A percentile compares a stretch with the other conserved stretches of the same genome.
Evolutionary conservation across 2,113 vertebrate species (phyloP).

Genomic region (Dromas ardeola): DNA sequence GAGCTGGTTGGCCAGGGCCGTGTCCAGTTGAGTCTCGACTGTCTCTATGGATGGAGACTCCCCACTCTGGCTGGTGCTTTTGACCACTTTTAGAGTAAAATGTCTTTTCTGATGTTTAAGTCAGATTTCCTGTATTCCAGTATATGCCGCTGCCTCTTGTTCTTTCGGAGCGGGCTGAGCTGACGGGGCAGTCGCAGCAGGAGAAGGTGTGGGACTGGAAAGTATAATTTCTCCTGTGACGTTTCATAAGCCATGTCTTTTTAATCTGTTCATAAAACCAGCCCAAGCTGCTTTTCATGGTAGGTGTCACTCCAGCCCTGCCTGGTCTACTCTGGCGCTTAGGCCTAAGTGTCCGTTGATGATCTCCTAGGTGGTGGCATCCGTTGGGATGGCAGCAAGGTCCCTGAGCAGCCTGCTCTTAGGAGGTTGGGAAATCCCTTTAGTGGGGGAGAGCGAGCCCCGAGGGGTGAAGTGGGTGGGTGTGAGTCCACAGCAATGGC

Average conservation of each 20-base stretch:
- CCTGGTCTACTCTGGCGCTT: accelerated
- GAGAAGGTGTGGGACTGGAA: background rate
- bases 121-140: accelerated
- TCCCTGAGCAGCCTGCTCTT: accelerated
- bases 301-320: background rate
- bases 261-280: accelerated
- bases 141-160: background rate
- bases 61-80: background rate
- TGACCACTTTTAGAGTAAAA: background rate
- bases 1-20: background rate
- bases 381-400: background rate
- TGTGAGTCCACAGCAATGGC: background rate
- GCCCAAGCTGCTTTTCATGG: accelerated
- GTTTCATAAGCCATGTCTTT: accelerated
- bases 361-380: background rate
- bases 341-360: accelerated
- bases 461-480: accelerated
- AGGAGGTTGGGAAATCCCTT: background rate
- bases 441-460: background rate
- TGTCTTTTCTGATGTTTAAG: background rate
- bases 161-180: background rate
- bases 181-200: accelerated
- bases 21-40: accelerated
- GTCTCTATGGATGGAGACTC: background rate
- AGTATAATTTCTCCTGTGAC: accelerated